Conservation (phyloP, 2,113 vertebrate genomes). For the Morone saxatilis region DNA sequence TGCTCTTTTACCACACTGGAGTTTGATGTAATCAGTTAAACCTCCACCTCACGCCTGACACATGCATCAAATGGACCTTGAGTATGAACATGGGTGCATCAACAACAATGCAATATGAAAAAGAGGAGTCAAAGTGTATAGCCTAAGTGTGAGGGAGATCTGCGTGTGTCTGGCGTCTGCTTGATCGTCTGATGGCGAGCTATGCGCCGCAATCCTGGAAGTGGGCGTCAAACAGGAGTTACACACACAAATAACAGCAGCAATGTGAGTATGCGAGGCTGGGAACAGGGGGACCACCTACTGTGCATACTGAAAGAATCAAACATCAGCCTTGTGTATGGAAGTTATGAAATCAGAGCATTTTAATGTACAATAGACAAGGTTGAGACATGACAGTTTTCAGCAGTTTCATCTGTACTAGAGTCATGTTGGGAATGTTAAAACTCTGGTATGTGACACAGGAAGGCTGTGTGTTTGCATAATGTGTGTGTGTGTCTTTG, state of each 20-base stretch:
- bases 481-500: slow-evolving; percentile 27
- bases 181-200: slow-evolving; percentile 41
- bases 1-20: slow-evolving; percentile 82
- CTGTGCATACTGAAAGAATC: slow-evolving; percentile 31
- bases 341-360: slow-evolving; percentile 38
- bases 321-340: slow-evolving; percentile 7
- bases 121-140: slow-evolving; percentile 77
- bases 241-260: slow-evolving; percentile 47
- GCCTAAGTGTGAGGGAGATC: slow-evolving; percentile 45
- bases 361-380: slow-evolving; percentile 15
- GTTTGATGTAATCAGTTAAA: slow-evolving; percentile 87
- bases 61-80: slow-evolving; percentile 82
- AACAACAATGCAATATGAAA: slow-evolving; percentile 81
- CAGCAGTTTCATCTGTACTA: slow-evolving; percentile 23
- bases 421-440: slow-evolving; percentile 43
- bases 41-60: slow-evolving; percentile 81
- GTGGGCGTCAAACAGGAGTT: slow-evolving; percentile 34
- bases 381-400: slow-evolving; percentile 37
- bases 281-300: slow-evolving; percentile 38
- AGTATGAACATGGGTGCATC: slow-evolving; percentile 77
- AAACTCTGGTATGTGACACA: slow-evolving; percentile 48
- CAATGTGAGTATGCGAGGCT: slow-evolving; percentile 20
- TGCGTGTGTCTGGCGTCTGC: slow-evolving; percentile 40
- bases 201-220: slow-evolving; percentile 38
- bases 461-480: slow-evolving; percentile 11